phyloP scores from a whole-genome alignment of 2,113 vertebrate species.

The Apaloderma vittatum region DNA sequence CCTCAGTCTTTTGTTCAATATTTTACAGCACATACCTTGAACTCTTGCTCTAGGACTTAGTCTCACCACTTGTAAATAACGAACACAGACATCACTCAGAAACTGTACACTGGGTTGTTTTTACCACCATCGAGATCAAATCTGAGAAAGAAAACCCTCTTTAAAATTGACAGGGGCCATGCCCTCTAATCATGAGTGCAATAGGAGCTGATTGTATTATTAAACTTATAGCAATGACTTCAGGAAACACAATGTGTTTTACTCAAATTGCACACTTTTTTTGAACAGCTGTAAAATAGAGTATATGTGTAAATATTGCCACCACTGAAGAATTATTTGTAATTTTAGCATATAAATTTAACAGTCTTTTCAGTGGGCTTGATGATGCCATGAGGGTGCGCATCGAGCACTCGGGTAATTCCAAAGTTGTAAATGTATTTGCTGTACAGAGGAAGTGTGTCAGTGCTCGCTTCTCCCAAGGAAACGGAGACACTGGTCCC shows the following conservation, averaged over 20 bases:
- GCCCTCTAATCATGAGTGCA: conserved; percentile 78
- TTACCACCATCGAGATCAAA: background rate
- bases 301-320: conserved; percentile 79
- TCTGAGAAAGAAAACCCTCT: conserved; percentile 32
- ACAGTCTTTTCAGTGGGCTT: conserved; percentile 8
- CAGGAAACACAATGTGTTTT: conserved; percentile 75
- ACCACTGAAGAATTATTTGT: conserved; percentile 70
- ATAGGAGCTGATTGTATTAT: conserved; percentile 80
- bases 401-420: background rate
- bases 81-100: conserved; percentile 19
- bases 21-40: background rate
- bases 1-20: background rate
- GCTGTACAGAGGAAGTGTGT: conserved; percentile 49
- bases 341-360: conserved; percentile 66
- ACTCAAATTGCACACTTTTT: conserved; percentile 79
- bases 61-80: conserved; percentile 9
- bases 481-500: background rate
- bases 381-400: background rate
- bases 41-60: background rate
- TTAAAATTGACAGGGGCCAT: conserved; percentile 48
- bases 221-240: conserved; percentile 71
- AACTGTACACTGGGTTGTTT: conserved; percentile 3
- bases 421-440: conserved; percentile 67
- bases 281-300: conserved; percentile 75
- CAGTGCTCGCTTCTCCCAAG: background rate